phyloP scores from a whole-genome alignment of 2,888 invertebrate genomes.

The Pseudococcus longispinus region DNA sequence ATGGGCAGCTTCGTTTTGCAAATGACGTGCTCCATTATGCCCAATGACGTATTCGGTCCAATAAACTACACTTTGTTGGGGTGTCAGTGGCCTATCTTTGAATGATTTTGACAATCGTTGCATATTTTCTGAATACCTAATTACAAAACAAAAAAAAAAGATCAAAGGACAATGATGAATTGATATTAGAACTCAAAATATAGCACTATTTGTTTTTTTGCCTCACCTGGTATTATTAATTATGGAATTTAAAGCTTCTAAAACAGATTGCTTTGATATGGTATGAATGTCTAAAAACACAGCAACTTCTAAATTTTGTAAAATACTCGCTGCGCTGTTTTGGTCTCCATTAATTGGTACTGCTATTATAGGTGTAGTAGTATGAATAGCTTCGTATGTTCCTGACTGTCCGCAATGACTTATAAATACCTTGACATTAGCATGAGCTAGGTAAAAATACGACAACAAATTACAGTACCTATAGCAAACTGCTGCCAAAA shows the following conservation, averaged over 20 bases:
- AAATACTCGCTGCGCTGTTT: neutral
- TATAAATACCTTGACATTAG: slow-evolving; percentile 15
- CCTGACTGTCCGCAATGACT: slow-evolving; percentile 36
- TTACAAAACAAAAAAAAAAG: neutral
- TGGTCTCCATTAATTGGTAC: slow-evolving; percentile 7
- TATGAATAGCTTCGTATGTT: slow-evolving; percentile 36
- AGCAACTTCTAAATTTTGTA: neutral
- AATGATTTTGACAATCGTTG: neutral
- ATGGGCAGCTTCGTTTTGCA: neutral
- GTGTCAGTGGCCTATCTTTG: slow-evolving; percentile 31
- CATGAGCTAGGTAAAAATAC: slow-evolving; percentile 18
- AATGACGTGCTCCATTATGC: slow-evolving; percentile 43
- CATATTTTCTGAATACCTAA: slow-evolving; percentile 26
- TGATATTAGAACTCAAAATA: neutral
- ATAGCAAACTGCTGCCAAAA: neutral
- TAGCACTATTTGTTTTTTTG: neutral
- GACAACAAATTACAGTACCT: neutral
- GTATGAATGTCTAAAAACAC: neutral
- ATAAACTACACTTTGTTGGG: slow-evolving; percentile 42
- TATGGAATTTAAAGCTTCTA: neutral
- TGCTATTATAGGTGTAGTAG: neutral
- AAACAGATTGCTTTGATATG: neutral
- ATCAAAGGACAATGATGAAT: neutral
- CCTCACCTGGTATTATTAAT: slow-evolving; percentile 12
- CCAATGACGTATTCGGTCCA: slow-evolving; percentile 42